Evolutionary conservation across 2,797 vertebrate species (phyloP).

Genomic region (Peromyscus nudipes): DNA sequence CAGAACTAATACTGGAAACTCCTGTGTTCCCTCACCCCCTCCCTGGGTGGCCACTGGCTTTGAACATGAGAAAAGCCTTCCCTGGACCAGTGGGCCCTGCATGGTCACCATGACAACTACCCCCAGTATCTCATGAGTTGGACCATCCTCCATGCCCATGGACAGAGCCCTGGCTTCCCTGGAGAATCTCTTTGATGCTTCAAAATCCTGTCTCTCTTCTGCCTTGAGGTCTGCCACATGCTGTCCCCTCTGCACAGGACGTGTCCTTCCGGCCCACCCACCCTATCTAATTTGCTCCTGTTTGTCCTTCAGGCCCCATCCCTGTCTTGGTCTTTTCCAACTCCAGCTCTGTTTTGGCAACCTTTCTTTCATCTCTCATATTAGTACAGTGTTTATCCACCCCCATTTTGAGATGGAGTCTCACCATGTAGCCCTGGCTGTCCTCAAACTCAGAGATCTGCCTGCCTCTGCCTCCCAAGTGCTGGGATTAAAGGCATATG

Average conservation of each 20-base stretch:
- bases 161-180: background rate
- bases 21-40: background rate
- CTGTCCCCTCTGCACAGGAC: background rate
- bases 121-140: background rate
- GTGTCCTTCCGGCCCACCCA: background rate
- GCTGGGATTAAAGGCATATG: background rate
- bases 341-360: background rate
- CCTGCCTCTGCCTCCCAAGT: background rate
- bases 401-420: background rate
- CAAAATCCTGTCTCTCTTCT: background rate
- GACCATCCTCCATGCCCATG: fast-evolving
- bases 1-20: background rate
- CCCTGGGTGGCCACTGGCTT: fast-evolving
- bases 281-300: background rate
- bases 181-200: background rate
- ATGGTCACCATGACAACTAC: background rate
- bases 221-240: background rate
- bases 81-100: background rate
- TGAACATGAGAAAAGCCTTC: background rate
- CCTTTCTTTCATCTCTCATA: background rate
- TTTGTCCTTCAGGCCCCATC: background rate
- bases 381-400: fast-evolving
- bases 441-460: background rate
- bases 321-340: background rate
- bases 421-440: background rate